These are phyloP conservation scores for Macrosiphum euphorbiae DNA, from an alignment of 2,888 invertebrate species.

Conservation along the genomic window DNA sequence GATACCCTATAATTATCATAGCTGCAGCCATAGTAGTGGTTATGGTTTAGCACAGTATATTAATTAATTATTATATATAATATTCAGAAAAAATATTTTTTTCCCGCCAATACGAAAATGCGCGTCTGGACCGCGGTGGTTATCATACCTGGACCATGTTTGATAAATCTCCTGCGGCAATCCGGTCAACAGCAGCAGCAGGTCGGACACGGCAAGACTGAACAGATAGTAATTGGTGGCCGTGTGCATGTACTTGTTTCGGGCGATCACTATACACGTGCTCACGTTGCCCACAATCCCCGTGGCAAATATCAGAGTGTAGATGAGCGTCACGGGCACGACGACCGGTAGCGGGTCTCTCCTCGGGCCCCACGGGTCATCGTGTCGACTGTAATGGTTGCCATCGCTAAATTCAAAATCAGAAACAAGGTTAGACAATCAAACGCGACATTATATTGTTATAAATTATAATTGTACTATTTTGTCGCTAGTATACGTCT, in stretches of 20 bases:
- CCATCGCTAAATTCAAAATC: not conserved
- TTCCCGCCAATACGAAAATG: not conserved
- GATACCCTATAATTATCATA: no score
- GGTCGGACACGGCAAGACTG: slow-evolving; percentile 83
- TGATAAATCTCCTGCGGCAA: slow-evolving; percentile 84
- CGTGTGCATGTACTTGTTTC: slow-evolving; percentile 85
- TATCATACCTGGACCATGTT: slow-evolving; percentile 77
- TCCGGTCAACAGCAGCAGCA: slow-evolving; percentile 81
- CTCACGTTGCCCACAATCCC: slow-evolving; percentile 84
- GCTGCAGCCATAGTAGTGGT: no score
- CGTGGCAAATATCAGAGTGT: slow-evolving; percentile 79
- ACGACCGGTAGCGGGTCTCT: slow-evolving; percentile 76
- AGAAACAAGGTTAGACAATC: not conserved
- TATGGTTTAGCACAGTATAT: no score
- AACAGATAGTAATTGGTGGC: slow-evolving; percentile 88
- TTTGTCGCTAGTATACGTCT: no score
- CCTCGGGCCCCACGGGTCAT: slow-evolving; percentile 65
- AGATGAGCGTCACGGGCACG: slow-evolving; percentile 78
- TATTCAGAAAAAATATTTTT: no score
- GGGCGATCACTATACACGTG: slow-evolving; percentile 83
- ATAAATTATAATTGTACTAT: no score
- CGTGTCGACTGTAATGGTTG: not conserved
- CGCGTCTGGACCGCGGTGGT: not conserved
- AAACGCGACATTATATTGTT: not conserved
- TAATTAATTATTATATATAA: no score